These are phyloP conservation scores for Callospermophilus lateralis DNA, from an alignment of 2,113 vertebrate genomes.

Conservation along the genomic window DNA sequence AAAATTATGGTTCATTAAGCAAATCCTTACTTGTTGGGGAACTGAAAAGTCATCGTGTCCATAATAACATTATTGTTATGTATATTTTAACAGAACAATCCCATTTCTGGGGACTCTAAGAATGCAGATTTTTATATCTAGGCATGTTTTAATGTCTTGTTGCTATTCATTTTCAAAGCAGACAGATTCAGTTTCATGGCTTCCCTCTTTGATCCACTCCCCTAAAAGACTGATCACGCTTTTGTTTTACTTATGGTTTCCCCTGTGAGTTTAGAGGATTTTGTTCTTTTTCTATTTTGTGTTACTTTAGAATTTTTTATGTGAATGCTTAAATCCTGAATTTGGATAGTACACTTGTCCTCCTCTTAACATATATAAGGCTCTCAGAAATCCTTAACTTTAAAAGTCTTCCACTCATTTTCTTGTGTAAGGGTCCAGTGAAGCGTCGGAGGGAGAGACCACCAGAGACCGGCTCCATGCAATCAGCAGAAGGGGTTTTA, in stretches of 20 bases:
- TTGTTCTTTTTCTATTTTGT: neutral
- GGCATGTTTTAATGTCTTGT: neutral
- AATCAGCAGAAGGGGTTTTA: no score
- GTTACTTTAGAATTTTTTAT: neutral
- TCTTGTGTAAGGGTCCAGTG: no score
- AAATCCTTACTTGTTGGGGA: neutral
- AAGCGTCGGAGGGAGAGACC: no score
- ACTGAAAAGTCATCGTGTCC: neutral
- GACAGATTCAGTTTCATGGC: neutral
- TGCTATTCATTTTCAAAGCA: neutral
- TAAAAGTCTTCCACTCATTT: neutral
- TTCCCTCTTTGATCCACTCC: neutral
- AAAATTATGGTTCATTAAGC: neutral
- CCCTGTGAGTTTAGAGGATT: neutral
- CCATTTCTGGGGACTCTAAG: constrained; percentile 8
- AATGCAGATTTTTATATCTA: neutral
- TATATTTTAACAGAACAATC: constrained; percentile 26
- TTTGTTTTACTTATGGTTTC: constrained; percentile 6
- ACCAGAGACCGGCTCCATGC: no score
- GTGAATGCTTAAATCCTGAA: neutral
- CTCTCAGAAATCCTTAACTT: neutral
- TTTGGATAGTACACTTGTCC: neutral
- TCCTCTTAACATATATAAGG: neutral
- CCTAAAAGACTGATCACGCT: neutral
- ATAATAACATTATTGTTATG: neutral